A percentile compares a stretch with the other conserved stretches of the same genome.
Conservation (phyloP, 2,888 invertebrate genomes). For the Crossocerus cetratus region DNA sequence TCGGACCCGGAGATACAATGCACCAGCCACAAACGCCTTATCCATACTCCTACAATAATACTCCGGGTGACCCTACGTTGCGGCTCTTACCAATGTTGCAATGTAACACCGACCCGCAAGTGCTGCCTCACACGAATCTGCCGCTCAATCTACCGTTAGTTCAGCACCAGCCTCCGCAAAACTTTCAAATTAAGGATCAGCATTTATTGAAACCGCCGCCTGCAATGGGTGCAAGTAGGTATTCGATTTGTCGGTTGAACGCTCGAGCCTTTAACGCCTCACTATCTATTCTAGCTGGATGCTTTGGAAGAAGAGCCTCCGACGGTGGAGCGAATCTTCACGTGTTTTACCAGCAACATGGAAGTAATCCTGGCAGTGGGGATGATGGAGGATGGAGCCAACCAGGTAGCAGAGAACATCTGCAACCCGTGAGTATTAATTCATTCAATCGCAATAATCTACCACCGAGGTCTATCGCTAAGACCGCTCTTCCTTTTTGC, state of each 20-base stretch:
- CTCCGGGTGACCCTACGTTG: constrained; percentile 67
- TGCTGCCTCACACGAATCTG: constrained; percentile 89
- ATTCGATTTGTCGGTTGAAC: not conserved
- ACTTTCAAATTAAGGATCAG: constrained; percentile 94
- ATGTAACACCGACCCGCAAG: constrained; percentile 76
- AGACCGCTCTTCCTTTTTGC: not conserved
- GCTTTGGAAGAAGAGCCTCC: constrained; percentile 93
- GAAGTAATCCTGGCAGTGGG: constrained; percentile 68
- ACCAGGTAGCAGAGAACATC: constrained; percentile 79
- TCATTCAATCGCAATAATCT: too few species aligned
- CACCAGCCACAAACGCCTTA: constrained; percentile 81
- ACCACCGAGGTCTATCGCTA: too few species aligned
- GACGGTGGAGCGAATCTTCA: constrained; percentile 97
- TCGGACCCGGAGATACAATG: constrained; percentile 93
- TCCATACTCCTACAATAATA: constrained; percentile 70
- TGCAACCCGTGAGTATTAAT: constrained; percentile 77
- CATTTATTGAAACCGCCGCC: constrained; percentile 95
- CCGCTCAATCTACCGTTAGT: constrained; percentile 90
- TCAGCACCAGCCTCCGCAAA: constrained; percentile 89
- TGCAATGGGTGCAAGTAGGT: constrained; percentile 89
- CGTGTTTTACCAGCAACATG: constrained; percentile 80
- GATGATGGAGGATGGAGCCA: constrained; percentile 79
- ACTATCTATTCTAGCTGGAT: constrained; percentile 79
- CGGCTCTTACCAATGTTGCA: constrained; percentile 69
- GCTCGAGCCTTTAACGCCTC: not conserved